These are phyloP conservation scores for Gnathonemus echidnorhynchus DNA, from an alignment of 2,113 vertebrate species.

Conservation along the genomic window DNA sequence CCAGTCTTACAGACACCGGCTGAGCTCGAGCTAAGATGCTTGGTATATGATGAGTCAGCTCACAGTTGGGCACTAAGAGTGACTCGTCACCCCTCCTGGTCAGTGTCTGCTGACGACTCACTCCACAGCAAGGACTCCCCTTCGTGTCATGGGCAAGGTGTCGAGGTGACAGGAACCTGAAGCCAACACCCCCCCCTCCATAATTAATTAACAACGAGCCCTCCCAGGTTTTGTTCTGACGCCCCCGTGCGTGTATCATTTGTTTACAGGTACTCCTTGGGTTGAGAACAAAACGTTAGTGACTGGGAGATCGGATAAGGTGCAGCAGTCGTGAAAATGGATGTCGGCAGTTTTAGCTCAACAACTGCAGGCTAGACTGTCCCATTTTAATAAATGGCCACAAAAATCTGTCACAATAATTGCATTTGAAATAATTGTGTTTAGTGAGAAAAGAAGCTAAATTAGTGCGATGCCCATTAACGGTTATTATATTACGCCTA, in stretches of 20 bases:
- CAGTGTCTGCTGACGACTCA: neutral
- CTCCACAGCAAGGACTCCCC: neutral
- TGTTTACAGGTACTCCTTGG: neutral
- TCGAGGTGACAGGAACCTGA: neutral
- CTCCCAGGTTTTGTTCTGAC: neutral
- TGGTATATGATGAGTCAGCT: neutral
- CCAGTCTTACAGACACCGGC: neutral
- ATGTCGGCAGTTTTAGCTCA: neutral
- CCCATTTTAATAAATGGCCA: neutral
- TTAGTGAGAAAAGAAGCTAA: neutral
- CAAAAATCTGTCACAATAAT: neutral
- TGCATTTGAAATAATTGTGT: neutral
- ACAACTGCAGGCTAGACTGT: neutral
- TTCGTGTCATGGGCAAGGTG: neutral
- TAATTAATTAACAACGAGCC: neutral
- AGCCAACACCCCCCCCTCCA: neutral
- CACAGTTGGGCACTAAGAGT: neutral
- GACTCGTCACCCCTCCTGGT: neutral
- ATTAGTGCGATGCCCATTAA: neutral
- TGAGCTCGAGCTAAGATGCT: neutral
- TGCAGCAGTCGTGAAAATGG: neutral
- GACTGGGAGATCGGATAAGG: neutral
- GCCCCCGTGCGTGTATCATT: neutral
- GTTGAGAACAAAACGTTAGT: neutral
- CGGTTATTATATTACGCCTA: neutral